Conservation (phyloP, 37 sponge, comb jelly and placozoan genomes). For the Cliona cf. orientalis region DNA sequence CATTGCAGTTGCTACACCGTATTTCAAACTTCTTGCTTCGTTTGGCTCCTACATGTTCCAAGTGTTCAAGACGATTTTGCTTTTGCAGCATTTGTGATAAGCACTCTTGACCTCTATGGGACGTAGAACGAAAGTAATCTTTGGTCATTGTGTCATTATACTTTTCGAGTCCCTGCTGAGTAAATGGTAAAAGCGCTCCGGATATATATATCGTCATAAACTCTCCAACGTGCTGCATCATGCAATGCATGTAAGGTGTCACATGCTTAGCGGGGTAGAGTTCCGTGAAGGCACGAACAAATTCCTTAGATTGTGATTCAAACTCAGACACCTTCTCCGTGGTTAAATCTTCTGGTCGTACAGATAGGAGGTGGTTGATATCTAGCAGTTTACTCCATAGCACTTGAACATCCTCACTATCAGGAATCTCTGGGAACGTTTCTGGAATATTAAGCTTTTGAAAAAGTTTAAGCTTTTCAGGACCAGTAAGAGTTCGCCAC, state of each 20-base stretch:
- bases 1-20: too few species aligned
- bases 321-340: neutral
- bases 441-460: conserved; percentile 1
- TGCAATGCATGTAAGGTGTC: conserved; percentile 44
- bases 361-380: neutral
- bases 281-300: conserved; percentile 1
- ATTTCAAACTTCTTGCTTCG: too few species aligned
- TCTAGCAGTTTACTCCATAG: conserved; percentile 1
- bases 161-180: conserved; percentile 42
- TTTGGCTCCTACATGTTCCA: neutral
- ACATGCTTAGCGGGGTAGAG: neutral
- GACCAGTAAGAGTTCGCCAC: conserved; percentile 28
- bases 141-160: conserved; percentile 14
- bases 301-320: conserved; percentile 8
- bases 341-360: neutral
- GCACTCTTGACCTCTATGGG: neutral
- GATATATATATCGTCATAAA: conserved; percentile 18
- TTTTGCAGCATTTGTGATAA: conserved; percentile 27
- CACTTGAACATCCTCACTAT: neutral
- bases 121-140: conserved; percentile 15
- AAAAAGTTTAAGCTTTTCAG: conserved; percentile 25
- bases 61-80: neutral
- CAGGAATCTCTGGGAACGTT: conserved; percentile 8
- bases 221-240: conserved; percentile 33
- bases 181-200: conserved; percentile 11